These are phyloP conservation scores for Rattus rattus DNA, from an alignment of 2,113 vertebrate genomes.

Conservation along the genomic window DNA sequence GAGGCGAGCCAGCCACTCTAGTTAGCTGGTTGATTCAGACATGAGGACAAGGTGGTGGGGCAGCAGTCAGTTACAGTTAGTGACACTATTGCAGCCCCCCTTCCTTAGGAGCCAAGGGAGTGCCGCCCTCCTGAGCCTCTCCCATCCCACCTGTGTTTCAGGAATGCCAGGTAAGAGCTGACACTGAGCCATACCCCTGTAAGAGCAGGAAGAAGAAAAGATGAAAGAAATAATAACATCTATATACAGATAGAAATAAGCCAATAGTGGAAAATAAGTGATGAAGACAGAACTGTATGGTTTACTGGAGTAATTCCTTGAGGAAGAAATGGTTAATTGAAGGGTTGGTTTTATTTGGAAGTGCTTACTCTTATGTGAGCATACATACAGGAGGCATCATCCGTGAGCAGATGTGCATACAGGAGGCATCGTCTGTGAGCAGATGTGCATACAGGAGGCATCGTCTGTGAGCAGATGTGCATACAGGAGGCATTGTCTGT, in stretches of 20 bases:
- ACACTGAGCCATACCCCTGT: not conserved
- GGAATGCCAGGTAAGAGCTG: not conserved
- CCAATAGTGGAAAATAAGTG: not conserved
- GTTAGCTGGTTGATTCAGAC: not conserved
- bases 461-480: not conserved
- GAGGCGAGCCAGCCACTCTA: not conserved
- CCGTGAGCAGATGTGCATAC: not conserved
- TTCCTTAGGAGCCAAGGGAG: constrained; percentile 1
- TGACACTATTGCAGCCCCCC: not conserved
- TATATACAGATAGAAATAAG: not conserved
- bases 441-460: not conserved
- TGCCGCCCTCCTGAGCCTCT: not conserved
- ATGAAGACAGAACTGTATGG: not conserved
- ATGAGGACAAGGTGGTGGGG: not conserved
- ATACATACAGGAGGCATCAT: not conserved
- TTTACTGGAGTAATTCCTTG: not conserved
- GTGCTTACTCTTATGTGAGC: not conserved
- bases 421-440: not conserved
- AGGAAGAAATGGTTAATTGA: not conserved
- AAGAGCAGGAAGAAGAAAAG: not conserved
- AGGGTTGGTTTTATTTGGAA: not conserved
- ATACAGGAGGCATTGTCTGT: not conserved
- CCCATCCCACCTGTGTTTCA: not conserved
- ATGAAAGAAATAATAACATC: not conserved
- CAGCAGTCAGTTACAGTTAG: not conserved